These are phyloP conservation scores for Leptura quadrifasciata DNA, from an alignment of 2,888 invertebrate species.

Conservation along the genomic window DNA sequence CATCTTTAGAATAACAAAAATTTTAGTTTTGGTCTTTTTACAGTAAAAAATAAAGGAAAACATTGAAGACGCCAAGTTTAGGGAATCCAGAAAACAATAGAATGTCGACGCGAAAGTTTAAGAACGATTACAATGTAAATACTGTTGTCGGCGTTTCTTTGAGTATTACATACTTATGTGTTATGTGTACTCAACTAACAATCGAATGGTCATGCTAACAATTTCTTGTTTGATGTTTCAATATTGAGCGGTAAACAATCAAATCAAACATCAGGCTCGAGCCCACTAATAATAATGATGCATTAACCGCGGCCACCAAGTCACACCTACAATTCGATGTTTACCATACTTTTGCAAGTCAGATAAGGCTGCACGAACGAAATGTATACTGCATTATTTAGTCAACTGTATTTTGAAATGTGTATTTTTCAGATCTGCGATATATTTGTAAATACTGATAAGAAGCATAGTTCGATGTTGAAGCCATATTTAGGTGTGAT, in stretches of 20 bases:
- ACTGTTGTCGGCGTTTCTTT: slow-evolving; percentile 35
- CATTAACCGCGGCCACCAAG: slow-evolving; percentile 21
- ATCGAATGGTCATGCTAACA: slow-evolving; percentile 41
- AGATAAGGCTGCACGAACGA: slow-evolving; percentile 41
- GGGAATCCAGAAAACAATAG: slow-evolving; percentile 30
- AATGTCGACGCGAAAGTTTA: slow-evolving; percentile 23
- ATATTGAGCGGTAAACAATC: slow-evolving; percentile 47
- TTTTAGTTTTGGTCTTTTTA: not conserved
- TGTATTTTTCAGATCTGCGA: not conserved
- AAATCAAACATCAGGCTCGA: slow-evolving; percentile 36
- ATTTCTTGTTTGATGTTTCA: slow-evolving; percentile 53
- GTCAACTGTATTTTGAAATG: slow-evolving; percentile 13
- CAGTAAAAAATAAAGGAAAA: not conserved
- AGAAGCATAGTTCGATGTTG: not conserved
- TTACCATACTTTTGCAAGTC: slow-evolving; percentile 44
- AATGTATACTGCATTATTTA: slow-evolving; percentile 42
- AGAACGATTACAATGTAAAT: slow-evolving; percentile 33
- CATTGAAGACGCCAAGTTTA: not conserved
- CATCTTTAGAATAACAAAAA: not conserved
- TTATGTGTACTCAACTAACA: slow-evolving; percentile 35
- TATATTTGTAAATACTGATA: slow-evolving; percentile 3
- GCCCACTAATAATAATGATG: slow-evolving; percentile 34
- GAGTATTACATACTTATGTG: slow-evolving; percentile 5
- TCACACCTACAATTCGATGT: slow-evolving; percentile 30
- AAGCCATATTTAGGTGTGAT: not conserved